These are phyloP conservation scores for Pammene aurita DNA, from an alignment of 2,888 invertebrate genomes.

Conservation along the genomic window DNA sequence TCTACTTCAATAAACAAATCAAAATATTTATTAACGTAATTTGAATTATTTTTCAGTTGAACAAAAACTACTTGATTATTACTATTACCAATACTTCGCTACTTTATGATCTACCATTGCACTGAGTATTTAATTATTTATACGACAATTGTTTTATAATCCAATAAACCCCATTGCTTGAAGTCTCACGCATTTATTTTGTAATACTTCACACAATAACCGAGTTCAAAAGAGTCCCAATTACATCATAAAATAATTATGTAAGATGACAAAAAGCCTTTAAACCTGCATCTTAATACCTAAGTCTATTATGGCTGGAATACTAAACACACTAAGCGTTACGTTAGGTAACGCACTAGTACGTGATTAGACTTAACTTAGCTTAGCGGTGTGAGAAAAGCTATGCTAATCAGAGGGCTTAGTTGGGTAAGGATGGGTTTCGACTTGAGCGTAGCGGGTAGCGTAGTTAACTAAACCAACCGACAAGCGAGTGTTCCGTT, in stretches of 20 bases:
- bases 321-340: constrained; percentile 17
- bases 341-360: constrained; percentile 15
- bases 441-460: constrained; percentile 2
- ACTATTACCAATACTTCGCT: no score
- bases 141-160: no score
- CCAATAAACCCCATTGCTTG: no score
- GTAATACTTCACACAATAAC: no score
- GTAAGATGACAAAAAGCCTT: constrained; percentile 16
- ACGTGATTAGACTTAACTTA: constrained; percentile 24
- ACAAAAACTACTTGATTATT: no score
- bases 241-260: constrained; percentile 20
- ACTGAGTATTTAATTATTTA: no score
- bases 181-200: no score
- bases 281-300: constrained; percentile 12
- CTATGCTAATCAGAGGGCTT: constrained; percentile 19
- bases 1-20: no score
- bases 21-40: no score
- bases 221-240: neutral
- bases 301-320: constrained; percentile 28
- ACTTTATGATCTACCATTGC: no score
- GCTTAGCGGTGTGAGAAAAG: constrained; percentile 21
- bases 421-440: neutral
- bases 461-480: neutral
- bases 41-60: no score
- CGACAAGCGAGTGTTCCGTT: no score